Percentiles rank a stretch among this genome's conserved stretches.
phyloP scores from a whole-genome alignment of 2,113 vertebrate species.

The western clawed frog (Xenopus tropicalis) region DNA sequence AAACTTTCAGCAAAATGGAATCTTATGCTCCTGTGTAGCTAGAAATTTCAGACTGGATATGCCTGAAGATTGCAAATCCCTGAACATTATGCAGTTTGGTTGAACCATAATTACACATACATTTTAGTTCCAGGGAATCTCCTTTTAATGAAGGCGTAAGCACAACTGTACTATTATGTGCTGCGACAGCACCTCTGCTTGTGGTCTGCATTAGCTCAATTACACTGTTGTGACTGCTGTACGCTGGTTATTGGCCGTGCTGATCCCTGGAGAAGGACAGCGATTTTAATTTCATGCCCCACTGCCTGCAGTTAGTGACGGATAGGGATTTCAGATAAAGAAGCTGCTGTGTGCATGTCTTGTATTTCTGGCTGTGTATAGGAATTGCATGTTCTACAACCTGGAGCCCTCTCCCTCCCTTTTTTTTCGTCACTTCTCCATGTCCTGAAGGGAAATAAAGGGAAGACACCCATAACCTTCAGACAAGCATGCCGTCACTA shows the following conservation, averaged over 20 bases:
- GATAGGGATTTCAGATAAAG: slow-evolving; percentile 70
- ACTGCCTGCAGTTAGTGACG: slow-evolving; percentile 70
- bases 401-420: slow-evolving; percentile 38
- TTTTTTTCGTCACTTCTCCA: slow-evolving; percentile 6
- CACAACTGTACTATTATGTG: slow-evolving; percentile 45
- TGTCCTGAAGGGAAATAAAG: slow-evolving; percentile 9
- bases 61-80: no score
- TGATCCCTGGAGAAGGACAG: slow-evolving; percentile 59
- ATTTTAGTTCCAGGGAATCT: neutral
- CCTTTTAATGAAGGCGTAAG: slow-evolving; percentile 31
- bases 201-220: slow-evolving; percentile 70
- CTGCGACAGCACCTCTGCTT: slow-evolving; percentile 43
- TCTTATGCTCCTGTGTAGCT: no score
- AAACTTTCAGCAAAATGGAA: no score
- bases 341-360: slow-evolving; percentile 49
- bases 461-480: slow-evolving; percentile 46
- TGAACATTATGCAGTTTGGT: neutral
- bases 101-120: neutral
- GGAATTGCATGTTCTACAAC: slow-evolving; percentile 43
- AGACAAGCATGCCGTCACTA: slow-evolving; percentile 56
- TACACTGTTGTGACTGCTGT: slow-evolving; percentile 48
- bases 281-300: slow-evolving; percentile 87
- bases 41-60: no score
- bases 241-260: slow-evolving; percentile 60
- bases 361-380: slow-evolving; percentile 24